These are phyloP conservation scores for Mormyrus proboscirostris DNA, from an alignment of 2,797 vertebrate species.

Conservation along the genomic window DNA sequence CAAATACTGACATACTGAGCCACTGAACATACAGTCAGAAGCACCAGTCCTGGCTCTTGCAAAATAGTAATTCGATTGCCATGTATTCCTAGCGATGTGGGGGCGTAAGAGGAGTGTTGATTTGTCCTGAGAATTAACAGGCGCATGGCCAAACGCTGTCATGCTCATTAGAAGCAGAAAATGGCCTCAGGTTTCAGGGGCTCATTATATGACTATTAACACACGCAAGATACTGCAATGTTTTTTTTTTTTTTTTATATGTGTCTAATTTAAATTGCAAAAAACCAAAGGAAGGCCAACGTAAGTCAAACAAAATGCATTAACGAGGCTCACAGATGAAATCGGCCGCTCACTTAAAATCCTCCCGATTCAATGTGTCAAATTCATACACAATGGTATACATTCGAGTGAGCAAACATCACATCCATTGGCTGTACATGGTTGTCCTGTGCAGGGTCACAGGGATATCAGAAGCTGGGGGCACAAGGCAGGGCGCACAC, in stretches of 20 bases:
- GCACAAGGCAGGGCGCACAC: neutral
- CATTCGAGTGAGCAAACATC: neutral
- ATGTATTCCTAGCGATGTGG: neutral
- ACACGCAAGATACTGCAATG: neutral
- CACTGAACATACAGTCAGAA: neutral
- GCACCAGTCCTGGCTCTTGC: neutral
- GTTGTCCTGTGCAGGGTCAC: neutral
- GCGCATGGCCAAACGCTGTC: neutral
- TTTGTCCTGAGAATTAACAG: slow-evolving; percentile 3
- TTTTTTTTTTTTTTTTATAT: neutral
- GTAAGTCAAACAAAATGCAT: neutral
- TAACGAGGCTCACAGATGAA: neutral
- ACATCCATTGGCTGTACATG: neutral
- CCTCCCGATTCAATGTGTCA: neutral
- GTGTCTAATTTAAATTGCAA: neutral
- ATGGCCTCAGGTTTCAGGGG: neutral
- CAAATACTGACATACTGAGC: neutral
- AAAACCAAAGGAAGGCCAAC: neutral
- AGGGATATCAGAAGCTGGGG: neutral
- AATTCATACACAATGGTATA: neutral
- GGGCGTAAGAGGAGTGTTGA: neutral
- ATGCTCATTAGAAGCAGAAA: neutral
- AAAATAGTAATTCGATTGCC: neutral
- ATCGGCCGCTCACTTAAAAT: neutral
- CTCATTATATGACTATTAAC: slow-evolving; percentile 1